A percentile compares a stretch with the other conserved stretches of the same genome.
These are phyloP conservation scores for Psilopogon haemacephalus DNA, from an alignment of 2,113 vertebrate species.

Conservation along the genomic window DNA sequence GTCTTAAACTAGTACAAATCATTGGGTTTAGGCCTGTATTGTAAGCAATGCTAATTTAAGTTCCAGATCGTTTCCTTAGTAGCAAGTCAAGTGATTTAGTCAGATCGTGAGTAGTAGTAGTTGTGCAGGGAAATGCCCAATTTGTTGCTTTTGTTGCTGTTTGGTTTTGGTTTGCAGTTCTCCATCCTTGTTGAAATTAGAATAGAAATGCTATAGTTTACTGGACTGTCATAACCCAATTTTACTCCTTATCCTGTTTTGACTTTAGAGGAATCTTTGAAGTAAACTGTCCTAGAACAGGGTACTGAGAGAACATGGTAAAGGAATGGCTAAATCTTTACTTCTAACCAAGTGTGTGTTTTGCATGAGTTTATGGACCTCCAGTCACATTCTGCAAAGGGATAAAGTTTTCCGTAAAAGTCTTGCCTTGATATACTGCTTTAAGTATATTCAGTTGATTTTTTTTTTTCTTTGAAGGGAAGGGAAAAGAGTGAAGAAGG, in stretches of 20 bases:
- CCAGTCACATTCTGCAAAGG: neutral
- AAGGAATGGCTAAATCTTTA: neutral
- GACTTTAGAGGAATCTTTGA: neutral
- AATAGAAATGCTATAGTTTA: neutral
- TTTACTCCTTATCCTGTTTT: neutral
- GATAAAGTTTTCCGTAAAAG: neutral
- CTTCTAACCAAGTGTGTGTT: neutral
- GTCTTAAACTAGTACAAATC: neutral
- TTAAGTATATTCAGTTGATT: neutral
- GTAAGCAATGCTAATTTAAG: constrained; percentile 45
- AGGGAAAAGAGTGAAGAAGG: neutral
- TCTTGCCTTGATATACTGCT: neutral
- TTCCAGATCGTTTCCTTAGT: constrained; percentile 50
- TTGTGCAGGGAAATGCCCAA: neutral
- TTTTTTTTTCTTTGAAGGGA: neutral
- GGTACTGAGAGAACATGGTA: neutral
- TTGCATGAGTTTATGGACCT: neutral
- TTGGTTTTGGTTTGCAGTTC: neutral
- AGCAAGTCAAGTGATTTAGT: constrained; percentile 31
- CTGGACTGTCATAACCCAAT: neutral
- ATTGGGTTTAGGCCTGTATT: constrained; percentile 1
- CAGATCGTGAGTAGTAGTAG: neutral
- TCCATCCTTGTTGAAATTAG: neutral
- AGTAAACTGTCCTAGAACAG: neutral
- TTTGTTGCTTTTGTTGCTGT: neutral